Base-by-base conservation (phyloP, 1,140 invertebrate genomes). In the Hycleus cichorii region DNA sequence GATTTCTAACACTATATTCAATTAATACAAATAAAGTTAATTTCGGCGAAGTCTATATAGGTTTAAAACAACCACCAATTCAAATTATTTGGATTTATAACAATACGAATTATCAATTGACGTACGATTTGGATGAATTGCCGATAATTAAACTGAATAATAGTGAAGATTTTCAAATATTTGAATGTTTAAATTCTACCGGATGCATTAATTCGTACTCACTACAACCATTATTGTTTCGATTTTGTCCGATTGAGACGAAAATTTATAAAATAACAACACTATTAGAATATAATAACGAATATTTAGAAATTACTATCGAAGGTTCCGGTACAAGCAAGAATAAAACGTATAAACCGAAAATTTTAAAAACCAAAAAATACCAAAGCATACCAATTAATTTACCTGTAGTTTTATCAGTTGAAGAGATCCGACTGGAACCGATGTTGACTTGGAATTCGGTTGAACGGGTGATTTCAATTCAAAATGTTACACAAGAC, bases 21-120 rank as follows among this genome's bases (percentile, higher is more conserved):
- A 3, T 11, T 4, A 24, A 18, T 24, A 59, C 18, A 18, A 18
- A 55, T 24, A 26, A 32, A n/a, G 18, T 63, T 6, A 27, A 59
- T 24, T 11, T 61, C 26, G 25, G 32, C 4, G 47, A 52, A 27
- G 47, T 61, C 11, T 61, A 53, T 53, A 57, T 57, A 8, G 62
- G 62, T 3, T 39, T 53, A 42, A 54, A 40, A 49, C 47, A 60
- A 24, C 47, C 64, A 24, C 49, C 57, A 38, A 47, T 59, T 7
- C 53, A 68, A 48, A 50, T 53, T 4, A 64, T 58, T 46, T 67
- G 66, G 64, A 43, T 71, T 11, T 69, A 69, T 40, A 71, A 71
- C 43, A 69, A 68, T 49, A 60, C 66, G 1, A 49, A 42, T 12
- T 44, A 58, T 24, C 11, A 48, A 39, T 44, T 59, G 11, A 6